Percentiles rank a stretch among this genome's conserved stretches.
These are phyloP conservation scores for Bibio marci DNA, from an alignment of 2,888 invertebrate genomes.

Conservation along the genomic window DNA sequence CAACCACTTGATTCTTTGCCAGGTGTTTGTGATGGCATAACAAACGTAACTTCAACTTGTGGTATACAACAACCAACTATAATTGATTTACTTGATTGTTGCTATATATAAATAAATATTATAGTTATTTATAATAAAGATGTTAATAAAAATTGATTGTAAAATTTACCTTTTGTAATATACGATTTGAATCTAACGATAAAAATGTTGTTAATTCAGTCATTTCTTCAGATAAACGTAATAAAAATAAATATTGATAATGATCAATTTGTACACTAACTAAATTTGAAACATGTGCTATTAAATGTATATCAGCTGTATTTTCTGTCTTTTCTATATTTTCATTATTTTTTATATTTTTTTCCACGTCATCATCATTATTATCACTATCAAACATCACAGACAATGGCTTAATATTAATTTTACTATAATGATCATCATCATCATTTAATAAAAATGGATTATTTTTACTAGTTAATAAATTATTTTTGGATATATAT, in stretches of 20 bases:
- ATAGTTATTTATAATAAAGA: neutral
- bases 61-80: constrained; percentile 65
- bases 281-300: constrained; percentile 67
- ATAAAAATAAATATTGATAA: constrained; percentile 77
- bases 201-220: constrained; percentile 66
- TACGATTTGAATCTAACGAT: constrained; percentile 57
- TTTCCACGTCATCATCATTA: neutral
- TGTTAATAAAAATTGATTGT: neutral
- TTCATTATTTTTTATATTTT: neutral
- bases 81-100: constrained; percentile 31
- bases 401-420: too few species aligned
- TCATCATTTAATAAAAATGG: too few species aligned
- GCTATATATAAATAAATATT: constrained; percentile 13
- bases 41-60: constrained; percentile 72
- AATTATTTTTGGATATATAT: too few species aligned
- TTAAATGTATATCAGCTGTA: constrained; percentile 53
- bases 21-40: constrained; percentile 68
- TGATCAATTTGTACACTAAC: constrained; percentile 85
- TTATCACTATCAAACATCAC: neutral
- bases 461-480: too few species aligned
- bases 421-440: too few species aligned
- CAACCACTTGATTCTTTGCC: constrained; percentile 74
- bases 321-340: constrained; percentile 12
- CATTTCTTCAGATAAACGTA: constrained; percentile 66
- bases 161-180: constrained; percentile 35